A percentile compares a stretch with the other conserved stretches of the same genome.
phyloP scores from a whole-genome alignment of 1,140 invertebrate species.

The Drosophila tropicalis region DNA sequence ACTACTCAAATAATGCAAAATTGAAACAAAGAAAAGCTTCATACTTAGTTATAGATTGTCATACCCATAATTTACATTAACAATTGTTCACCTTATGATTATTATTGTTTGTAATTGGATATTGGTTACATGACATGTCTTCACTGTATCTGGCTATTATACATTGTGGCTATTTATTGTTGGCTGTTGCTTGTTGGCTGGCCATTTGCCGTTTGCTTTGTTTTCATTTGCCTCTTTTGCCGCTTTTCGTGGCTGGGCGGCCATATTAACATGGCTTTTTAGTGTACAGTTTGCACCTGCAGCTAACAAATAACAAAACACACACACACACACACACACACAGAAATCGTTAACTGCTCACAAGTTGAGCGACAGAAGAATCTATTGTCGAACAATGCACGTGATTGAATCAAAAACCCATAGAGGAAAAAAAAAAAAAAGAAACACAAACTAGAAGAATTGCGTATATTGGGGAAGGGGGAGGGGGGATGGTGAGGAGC shows the following conservation, averaged over 20 bases:
- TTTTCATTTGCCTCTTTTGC: constrained; percentile 67
- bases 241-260: constrained; percentile 61
- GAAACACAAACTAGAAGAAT: constrained; percentile 42
- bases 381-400: constrained; percentile 74
- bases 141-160: constrained; percentile 36
- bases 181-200: constrained; percentile 45
- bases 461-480: constrained; percentile 35
- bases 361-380: constrained; percentile 72
- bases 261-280: constrained; percentile 71
- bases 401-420: constrained; percentile 66
- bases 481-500: too few species aligned
- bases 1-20: too few species aligned
- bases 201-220: constrained; percentile 65
- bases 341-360: constrained; percentile 63
- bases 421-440: constrained; percentile 28
- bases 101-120: too few species aligned
- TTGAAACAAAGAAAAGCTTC: too few species aligned
- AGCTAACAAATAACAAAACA: constrained; percentile 48
- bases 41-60: too few species aligned
- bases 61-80: too few species aligned
- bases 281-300: constrained; percentile 79
- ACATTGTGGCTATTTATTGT: constrained; percentile 32
- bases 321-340: constrained; percentile 20
- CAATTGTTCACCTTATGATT: too few species aligned
- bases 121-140: background rate